A percentile compares a stretch with the other conserved stretches of the same genome.
phyloP scores from a whole-genome alignment of 2,113 vertebrate species.

The Macquaria australasica region DNA sequence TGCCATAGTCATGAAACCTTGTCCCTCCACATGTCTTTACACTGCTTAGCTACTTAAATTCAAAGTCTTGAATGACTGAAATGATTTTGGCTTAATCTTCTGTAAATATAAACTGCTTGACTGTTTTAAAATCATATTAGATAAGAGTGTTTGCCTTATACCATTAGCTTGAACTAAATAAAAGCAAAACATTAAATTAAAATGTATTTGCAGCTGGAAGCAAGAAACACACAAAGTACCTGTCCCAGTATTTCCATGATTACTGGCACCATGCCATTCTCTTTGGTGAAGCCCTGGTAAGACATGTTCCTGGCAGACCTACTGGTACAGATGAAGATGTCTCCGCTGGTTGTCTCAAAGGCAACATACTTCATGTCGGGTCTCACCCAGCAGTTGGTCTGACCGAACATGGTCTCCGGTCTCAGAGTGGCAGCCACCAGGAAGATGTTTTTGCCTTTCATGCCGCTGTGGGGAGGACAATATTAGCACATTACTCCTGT shows the following conservation, averaged over 20 bases:
- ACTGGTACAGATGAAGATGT: conserved; percentile 92
- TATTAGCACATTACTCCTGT: neutral
- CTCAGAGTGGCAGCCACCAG: conserved; percentile 96
- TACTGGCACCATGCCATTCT: conserved; percentile 91
- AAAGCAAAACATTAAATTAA: neutral
- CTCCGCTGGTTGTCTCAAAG: conserved; percentile 89
- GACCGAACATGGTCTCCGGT: conserved; percentile 98
- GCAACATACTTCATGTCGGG: conserved; percentile 97
- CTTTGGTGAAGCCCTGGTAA: conserved; percentile 94
- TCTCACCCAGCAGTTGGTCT: conserved; percentile 97
- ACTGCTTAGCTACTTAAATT: neutral
- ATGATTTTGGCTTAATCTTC: neutral
- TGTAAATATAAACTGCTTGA: neutral
- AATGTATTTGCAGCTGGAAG: neutral
- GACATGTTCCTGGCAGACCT: conserved; percentile 97
- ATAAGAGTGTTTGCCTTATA: neutral
- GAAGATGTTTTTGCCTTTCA: conserved; percentile 93
- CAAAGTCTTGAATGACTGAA: neutral
- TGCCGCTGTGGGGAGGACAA: conserved; percentile 79
- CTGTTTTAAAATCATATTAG: neutral
- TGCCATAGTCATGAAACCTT: neutral
- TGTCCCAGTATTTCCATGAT: conserved; percentile 95
- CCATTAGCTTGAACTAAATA: neutral
- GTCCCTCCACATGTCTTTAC: neutral
- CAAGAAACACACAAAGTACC: conserved; percentile 76